Base-by-base conservation (phyloP, 2,797 vertebrate species). In the Champsocephalus esox region DNA sequence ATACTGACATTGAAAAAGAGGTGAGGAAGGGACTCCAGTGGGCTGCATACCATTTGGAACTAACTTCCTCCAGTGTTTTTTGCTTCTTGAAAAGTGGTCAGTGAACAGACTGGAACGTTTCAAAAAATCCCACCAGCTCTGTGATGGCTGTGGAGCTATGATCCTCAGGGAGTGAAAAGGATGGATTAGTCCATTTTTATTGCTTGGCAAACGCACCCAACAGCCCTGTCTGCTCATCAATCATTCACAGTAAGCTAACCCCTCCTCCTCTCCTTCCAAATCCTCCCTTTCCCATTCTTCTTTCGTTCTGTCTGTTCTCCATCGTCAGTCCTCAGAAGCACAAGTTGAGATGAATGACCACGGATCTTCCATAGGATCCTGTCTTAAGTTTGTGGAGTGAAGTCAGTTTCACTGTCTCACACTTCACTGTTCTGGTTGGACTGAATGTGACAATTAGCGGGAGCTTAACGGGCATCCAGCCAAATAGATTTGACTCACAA, bases 231-330 rank as follows among this genome's bases (percentile, higher is more conserved):
- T 87, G 61, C 88, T 95, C 94, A 95, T 96, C 95, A 94, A 94
- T 96, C 94, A 95, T 96, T 95, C 91, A 95, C 83, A 86, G 83
- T 88, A 90, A 91, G 80, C 85, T 92, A 87, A 84, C 88, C 85
- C 79, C 63, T 72, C 72, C 21, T 88, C 89, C 82, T 88, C 77
- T 81, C 69, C 83, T 79, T 79, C 80, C 80, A 85, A 77, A 86
- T 83, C 86, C 81, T 73, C 72, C 70, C 88, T 73, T 83, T 73
- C 61, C 74, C 75, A 73, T 70, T 83, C 82, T 84, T 80, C 73
- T 71, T 77, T 80, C 55, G 54, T 73, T 85, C 83, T 82, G 78
- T 83, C 89, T 88, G 75, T 89, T 91, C 80, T 90, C 78, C 79
- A 74, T 54, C 75, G 82, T 75, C 66, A 69, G 88, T 89, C 83